Percentiles rank a stretch among this genome's conserved stretches.
Conservation (phyloP, 2,113 vertebrate species). For the Lepus americanus region DNA sequence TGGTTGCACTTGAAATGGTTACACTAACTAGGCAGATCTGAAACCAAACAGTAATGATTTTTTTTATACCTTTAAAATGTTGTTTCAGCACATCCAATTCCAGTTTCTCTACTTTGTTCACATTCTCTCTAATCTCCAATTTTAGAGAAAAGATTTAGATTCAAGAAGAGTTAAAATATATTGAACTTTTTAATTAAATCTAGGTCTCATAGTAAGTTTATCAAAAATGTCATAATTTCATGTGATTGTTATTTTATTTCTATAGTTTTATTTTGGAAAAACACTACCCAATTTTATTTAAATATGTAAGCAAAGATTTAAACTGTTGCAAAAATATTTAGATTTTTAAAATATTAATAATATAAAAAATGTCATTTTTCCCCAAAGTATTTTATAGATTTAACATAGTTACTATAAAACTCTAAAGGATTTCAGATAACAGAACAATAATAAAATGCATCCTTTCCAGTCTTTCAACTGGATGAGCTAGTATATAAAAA, state of each 20-base stretch:
- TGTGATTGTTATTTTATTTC: slow-evolving; percentile 42
- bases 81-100: neutral
- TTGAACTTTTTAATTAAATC: slow-evolving; percentile 42
- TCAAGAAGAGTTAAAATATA: neutral
- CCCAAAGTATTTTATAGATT: slow-evolving; percentile 31
- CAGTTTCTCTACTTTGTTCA: neutral
- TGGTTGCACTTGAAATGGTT: slow-evolving; percentile 46
- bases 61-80: neutral
- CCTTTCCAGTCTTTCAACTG: neutral
- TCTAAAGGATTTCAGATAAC: slow-evolving; percentile 2
- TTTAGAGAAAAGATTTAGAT: neutral
- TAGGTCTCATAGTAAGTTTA: slow-evolving; percentile 1
- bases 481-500: slow-evolving; percentile 5
- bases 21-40: neutral
- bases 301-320: neutral
- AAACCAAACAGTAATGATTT: neutral
- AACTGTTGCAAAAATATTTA: neutral
- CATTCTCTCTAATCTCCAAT: neutral
- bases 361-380: neutral
- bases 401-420: slow-evolving; percentile 35
- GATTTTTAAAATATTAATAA: slow-evolving; percentile 20
- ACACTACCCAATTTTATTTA: slow-evolving; percentile 39
- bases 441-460: slow-evolving; percentile 41
- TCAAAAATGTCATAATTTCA: slow-evolving; percentile 50
- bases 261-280: slow-evolving; percentile 33